Evolutionary conservation across 2,113 vertebrate genomes (phyloP).

Genomic region (Aphyosemion australe): DNA sequence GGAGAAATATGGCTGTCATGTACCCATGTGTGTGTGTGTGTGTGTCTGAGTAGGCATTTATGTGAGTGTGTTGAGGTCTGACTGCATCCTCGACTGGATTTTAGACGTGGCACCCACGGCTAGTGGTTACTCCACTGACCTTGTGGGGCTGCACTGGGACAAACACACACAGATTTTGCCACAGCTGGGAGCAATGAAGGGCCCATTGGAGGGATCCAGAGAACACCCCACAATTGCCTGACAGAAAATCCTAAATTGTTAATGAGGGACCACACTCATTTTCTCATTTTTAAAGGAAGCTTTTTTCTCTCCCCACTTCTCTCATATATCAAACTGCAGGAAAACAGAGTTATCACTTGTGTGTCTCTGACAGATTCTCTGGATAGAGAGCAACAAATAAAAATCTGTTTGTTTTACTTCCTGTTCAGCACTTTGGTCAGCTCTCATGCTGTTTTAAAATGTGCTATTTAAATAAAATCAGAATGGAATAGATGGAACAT

Average conservation of each 20-base stretch:
- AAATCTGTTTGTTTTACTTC: constrained; percentile 47
- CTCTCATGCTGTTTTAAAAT: no score
- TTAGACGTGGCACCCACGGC: constrained; percentile 54
- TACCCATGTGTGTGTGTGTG: constrained; percentile 4
- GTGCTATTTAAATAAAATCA: no score
- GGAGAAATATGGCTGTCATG: constrained; percentile 11
- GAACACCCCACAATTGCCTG: constrained; percentile 79
- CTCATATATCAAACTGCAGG: constrained; percentile 56
- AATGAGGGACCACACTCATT: constrained; percentile 81
- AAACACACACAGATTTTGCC: constrained; percentile 38
- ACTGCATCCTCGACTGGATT: constrained; percentile 52
- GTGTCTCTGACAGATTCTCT: constrained; percentile 42
- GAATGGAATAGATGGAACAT: no score
- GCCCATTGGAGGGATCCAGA: constrained; percentile 74
- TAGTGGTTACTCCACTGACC: constrained; percentile 69
- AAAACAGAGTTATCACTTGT: constrained; percentile 42
- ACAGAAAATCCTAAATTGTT: constrained; percentile 80
- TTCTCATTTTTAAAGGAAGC: constrained; percentile 75
- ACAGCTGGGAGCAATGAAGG: constrained; percentile 82
- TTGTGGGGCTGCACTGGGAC: constrained; percentile 47
- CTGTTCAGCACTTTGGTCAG: no score
- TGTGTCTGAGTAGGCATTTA: background rate
- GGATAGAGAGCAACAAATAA: constrained; percentile 31
- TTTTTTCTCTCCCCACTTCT: constrained; percentile 59
- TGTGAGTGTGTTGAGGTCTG: constrained; percentile 31